Evolutionary conservation across 2,888 invertebrate species (phyloP).

Genomic region (Clitarchus hookeri): DNA sequence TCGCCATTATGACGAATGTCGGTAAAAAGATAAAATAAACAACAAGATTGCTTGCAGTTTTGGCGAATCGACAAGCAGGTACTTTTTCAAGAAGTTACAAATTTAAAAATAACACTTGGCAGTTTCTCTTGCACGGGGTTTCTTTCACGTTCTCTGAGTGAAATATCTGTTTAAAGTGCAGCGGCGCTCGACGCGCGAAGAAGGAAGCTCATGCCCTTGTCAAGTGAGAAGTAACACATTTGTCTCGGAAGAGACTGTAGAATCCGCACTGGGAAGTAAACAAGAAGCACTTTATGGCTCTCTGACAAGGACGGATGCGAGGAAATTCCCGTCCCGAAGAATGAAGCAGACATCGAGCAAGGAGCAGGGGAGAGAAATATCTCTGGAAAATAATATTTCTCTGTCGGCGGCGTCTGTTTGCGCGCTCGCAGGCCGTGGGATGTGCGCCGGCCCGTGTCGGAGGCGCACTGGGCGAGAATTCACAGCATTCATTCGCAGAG

Average conservation of each 20-base stretch:
- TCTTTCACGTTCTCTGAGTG: background rate
- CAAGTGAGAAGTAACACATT: conserved; percentile 17
- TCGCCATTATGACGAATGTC: too few relatives aligned
- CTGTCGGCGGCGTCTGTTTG: conserved; percentile 12
- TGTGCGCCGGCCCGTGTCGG: background rate
- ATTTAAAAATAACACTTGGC: background rate
- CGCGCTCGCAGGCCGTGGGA: background rate
- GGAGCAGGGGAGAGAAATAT: background rate
- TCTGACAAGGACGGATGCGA: conserved; percentile 27
- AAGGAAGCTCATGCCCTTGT: background rate
- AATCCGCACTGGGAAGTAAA: conserved; percentile 1
- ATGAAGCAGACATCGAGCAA: background rate
- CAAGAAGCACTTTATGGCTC: conserved; percentile 28
- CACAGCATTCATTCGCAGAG: background rate
- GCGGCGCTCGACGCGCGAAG: background rate
- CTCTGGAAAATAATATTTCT: conserved; percentile 25
- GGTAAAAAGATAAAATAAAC: too few relatives aligned
- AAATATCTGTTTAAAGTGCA: background rate
- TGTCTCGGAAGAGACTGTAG: background rate
- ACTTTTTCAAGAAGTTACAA: background rate
- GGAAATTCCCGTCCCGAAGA: conserved; percentile 19
- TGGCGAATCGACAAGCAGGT: background rate
- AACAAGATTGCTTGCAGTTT: too few relatives aligned
- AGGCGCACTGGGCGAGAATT: background rate
- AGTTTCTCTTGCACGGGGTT: background rate